Evolutionary conservation across 2,888 invertebrate species (phyloP).

Genomic region (Chouioia cunea): DNA sequence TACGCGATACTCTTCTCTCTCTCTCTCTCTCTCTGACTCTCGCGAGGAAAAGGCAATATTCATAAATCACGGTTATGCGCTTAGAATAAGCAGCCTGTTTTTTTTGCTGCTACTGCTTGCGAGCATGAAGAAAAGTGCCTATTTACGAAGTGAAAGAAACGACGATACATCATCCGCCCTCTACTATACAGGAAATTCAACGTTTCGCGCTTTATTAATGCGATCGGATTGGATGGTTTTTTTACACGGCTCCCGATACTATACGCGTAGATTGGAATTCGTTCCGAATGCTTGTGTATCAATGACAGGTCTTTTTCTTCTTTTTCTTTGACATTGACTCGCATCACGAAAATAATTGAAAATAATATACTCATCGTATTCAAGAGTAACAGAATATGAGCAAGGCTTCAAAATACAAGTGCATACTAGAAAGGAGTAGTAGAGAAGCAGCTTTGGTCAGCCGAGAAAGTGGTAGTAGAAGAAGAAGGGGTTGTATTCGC

Average conservation of each 20-base stretch:
- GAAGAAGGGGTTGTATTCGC: conserved; percentile 49
- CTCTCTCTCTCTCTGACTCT: conserved; percentile 49
- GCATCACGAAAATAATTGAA: too few relatives aligned
- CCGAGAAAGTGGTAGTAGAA: conserved; percentile 47
- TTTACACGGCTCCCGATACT: not conserved
- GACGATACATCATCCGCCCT: conserved; percentile 30
- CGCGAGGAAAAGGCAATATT: conserved; percentile 64
- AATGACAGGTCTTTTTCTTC: too few relatives aligned
- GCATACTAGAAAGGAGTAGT: conserved; percentile 45
- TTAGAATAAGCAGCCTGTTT: conserved; percentile 63
- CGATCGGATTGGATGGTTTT: conserved; percentile 40
- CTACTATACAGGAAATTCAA: conserved; percentile 31
- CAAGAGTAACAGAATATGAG: too few relatives aligned
- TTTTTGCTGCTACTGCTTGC: not conserved
- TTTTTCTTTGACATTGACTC: too few relatives aligned
- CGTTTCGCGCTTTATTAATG: conserved; percentile 32
- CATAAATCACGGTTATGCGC: conserved; percentile 68
- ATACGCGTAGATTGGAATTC: too few relatives aligned
- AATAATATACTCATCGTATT: too few relatives aligned
- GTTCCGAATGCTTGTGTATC: too few relatives aligned
- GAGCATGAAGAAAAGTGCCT: conserved; percentile 41
- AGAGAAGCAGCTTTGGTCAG: conserved; percentile 44
- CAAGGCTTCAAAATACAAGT: conserved; percentile 29
- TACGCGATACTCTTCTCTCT: too few relatives aligned
- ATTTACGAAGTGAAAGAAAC: conserved; percentile 19